Evolutionary conservation across 2,888 invertebrate genomes (phyloP).

Genomic region (Empis stercorea): DNA sequence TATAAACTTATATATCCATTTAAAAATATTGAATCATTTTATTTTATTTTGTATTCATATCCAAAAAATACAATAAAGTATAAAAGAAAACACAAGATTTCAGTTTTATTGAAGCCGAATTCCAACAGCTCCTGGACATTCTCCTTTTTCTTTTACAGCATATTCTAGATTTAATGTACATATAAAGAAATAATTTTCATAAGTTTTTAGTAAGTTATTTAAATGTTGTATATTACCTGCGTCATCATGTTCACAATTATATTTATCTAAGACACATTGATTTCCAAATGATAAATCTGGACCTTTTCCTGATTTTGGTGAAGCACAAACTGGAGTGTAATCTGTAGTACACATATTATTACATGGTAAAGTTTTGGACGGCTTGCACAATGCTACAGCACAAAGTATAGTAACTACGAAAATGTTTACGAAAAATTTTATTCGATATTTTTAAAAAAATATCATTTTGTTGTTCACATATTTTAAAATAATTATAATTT

Average conservation of each 20-base stretch:
- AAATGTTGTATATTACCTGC: too few relatives aligned
- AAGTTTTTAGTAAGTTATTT: background rate
- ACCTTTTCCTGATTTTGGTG: conserved; percentile 21
- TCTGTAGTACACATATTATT: conserved; percentile 19
- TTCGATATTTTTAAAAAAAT: conserved; percentile 16
- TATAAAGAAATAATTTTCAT: background rate
- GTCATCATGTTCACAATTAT: conserved; percentile 29
- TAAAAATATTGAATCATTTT: background rate
- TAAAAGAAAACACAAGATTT: background rate
- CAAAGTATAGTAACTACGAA: too few relatives aligned
- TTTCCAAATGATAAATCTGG: conserved; percentile 27
- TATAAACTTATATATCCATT: too few relatives aligned
- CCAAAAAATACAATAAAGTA: background rate
- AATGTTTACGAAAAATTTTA: too few relatives aligned
- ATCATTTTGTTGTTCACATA: too few relatives aligned
- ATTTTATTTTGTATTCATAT: background rate
- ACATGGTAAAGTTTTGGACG: conserved; percentile 25
- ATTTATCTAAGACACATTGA: conserved; percentile 28
- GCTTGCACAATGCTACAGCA: conserved; percentile 20
- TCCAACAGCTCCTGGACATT: conserved; percentile 30
- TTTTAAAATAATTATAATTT: too few relatives aligned
- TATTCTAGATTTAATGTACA: conserved; percentile 25
- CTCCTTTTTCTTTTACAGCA: conserved; percentile 25
- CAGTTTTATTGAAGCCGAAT: conserved; percentile 30
- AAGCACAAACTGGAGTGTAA: conserved; percentile 29